A percentile compares a stretch with the other conserved stretches of the same genome.
phyloP scores from a whole-genome alignment of 1,140 invertebrate genomes.

The Diuraphis noxia region DNA sequence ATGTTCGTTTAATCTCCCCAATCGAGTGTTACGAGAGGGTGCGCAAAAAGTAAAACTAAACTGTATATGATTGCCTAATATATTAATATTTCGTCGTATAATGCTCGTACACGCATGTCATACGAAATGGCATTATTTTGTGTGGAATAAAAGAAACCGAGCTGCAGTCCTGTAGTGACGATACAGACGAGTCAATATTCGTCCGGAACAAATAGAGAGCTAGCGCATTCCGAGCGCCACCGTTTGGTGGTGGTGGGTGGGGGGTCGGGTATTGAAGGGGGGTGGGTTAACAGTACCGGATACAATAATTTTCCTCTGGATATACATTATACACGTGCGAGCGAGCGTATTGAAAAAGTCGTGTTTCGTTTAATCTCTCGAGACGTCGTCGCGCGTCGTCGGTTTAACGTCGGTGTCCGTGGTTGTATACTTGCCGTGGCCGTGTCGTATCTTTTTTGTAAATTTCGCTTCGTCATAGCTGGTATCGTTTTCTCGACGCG shows the following conservation, averaged over 20 bases:
- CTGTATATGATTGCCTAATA: not conserved
- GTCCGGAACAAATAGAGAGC: conserved; percentile 17
- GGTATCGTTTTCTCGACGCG: not conserved
- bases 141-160: not conserved
- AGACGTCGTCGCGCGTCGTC: not conserved
- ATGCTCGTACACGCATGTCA: too few relatives aligned
- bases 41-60: not conserved
- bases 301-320: not conserved
- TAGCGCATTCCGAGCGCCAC: not conserved
- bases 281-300: too few relatives aligned
- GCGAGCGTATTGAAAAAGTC: not conserved
- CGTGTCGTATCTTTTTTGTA: too few relatives aligned
- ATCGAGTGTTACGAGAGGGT: not conserved
- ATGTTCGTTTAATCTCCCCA: not conserved
- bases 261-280: too few relatives aligned
- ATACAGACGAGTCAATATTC: conserved; percentile 23
- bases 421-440: too few relatives aligned
- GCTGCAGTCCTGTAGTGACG: not conserved
- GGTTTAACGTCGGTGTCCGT: too few relatives aligned
- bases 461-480: not conserved
- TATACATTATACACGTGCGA: too few relatives aligned
- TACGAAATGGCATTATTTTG: not conserved
- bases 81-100: not conserved
- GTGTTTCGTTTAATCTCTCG: not conserved
- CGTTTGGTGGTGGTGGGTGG: not conserved